Evolutionary conservation across 1,140 invertebrate genomes (phyloP), one percentile per base, ranked within the genome.

Genomic region (Eupeodes corollae): DNA sequence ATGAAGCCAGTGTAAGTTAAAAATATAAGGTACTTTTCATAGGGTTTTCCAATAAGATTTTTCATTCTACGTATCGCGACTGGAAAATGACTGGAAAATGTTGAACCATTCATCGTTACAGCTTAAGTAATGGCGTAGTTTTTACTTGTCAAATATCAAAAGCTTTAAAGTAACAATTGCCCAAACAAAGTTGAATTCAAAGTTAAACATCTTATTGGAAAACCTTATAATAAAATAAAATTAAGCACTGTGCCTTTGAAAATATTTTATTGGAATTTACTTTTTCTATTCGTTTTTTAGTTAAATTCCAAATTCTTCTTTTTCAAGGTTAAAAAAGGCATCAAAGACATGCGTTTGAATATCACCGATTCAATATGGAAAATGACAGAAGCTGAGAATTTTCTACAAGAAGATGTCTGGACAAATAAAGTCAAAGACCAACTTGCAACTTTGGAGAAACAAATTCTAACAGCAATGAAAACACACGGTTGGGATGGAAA

Each of bases 401-500:
- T 57, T 15, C 47, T 66, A 15, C 46, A 56, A 1, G 63, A 66
- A 37, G 56, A 33, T 43, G 60, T 59, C 31, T 66, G 63, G 63
- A 63, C 60, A 43, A 51, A 53, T 10, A 62, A 57, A 45, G 63
- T 66, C 9, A 62, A 57, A 51, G 59, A 58, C 13, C 56, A 66
- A 19, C 42, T 66, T 50, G 59, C 57, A 75, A 74, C 76, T 45
- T 96, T 94, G 61, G 90, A 95, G 69, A 80, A 77, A 46, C 78
- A 83, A 33, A 77, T 94, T 42, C 70, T 94, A 43, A 75, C 77
- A 51, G 84, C 86, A 53, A 91, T 94, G 74, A 89, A 86, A 56
- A 82, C 86, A 42, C 79, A 88, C 37, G 92, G 92, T 5, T 96
- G 91, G 85, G 89, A 95, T 66, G 91, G 92, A 38, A 81, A 79